These are phyloP conservation scores for Megaceryle maxima DNA, from an alignment of 2,113 vertebrate genomes.

Conservation along the genomic window DNA sequence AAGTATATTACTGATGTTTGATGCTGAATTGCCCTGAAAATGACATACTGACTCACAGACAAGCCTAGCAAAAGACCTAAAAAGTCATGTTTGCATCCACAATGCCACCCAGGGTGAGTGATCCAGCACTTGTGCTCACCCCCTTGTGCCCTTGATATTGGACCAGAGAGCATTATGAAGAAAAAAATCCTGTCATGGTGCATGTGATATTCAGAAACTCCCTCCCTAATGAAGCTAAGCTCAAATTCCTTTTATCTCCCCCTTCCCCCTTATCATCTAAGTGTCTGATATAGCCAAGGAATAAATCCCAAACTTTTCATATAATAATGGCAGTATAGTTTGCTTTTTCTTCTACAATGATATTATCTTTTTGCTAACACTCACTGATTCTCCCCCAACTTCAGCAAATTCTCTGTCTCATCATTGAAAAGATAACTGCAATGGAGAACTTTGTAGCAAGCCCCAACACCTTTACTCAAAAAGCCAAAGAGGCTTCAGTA, in stretches of 20 bases:
- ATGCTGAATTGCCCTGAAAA: background rate
- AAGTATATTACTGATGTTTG: background rate
- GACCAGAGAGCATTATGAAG: background rate
- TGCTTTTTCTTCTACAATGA: background rate
- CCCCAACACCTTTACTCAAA: background rate
- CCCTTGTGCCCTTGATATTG: background rate
- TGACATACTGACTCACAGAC: background rate
- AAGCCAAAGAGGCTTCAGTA: background rate
- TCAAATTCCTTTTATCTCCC: background rate
- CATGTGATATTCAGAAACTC: background rate
- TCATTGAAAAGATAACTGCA: background rate
- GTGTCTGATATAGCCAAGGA: background rate
- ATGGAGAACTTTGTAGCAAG: background rate
- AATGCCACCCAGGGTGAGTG: background rate
- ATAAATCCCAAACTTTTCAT: background rate
- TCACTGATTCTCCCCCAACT: background rate
- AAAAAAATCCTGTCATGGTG: background rate
- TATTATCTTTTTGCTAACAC: background rate
- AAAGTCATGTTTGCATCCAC: background rate
- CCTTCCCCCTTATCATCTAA: background rate
- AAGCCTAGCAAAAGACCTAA: background rate
- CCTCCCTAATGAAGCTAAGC: background rate
- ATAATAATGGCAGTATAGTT: background rate
- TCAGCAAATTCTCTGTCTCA: background rate
- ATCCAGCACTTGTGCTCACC: background rate